Conservation (phyloP, 2,888 invertebrate species). For the Pollenia labialis region DNA sequence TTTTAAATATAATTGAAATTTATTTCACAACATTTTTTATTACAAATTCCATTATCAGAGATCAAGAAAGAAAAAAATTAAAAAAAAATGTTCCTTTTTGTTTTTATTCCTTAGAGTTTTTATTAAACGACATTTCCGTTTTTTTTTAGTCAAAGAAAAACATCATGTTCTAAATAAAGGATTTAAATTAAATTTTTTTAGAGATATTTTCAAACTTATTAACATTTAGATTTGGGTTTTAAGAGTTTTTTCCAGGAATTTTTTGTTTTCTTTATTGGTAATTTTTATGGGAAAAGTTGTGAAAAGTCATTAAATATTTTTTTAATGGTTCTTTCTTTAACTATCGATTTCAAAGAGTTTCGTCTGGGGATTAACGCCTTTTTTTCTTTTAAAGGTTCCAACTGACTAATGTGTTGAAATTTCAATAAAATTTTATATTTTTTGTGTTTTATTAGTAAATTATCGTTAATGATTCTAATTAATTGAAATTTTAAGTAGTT, state of each 20-base stretch:
- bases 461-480: too few relatives aligned
- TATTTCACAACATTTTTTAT: constrained; percentile 63
- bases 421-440: too few relatives aligned
- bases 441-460: too few relatives aligned
- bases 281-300: constrained; percentile 24
- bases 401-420: too few relatives aligned
- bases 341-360: background rate
- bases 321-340: constrained; percentile 18
- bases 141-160: background rate
- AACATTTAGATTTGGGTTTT: constrained; percentile 18
- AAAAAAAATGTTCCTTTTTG: background rate
- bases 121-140: constrained; percentile 68
- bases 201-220: constrained; percentile 38
- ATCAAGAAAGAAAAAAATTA: constrained; percentile 21
- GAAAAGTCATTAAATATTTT: constrained; percentile 48
- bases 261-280: background rate
- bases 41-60: constrained; percentile 51
- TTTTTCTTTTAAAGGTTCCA: background rate
- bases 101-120: constrained; percentile 24
- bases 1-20: constrained; percentile 57
- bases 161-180: background rate
- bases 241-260: constrained; percentile 47
- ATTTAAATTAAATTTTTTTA: constrained; percentile 35
- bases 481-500: too few relatives aligned
- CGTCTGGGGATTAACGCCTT: background rate